These are phyloP conservation scores for Apostichopus parvimensis DNA, from an alignment of 35 echinoderm and acorn worm species.

Conservation along the genomic window DNA sequence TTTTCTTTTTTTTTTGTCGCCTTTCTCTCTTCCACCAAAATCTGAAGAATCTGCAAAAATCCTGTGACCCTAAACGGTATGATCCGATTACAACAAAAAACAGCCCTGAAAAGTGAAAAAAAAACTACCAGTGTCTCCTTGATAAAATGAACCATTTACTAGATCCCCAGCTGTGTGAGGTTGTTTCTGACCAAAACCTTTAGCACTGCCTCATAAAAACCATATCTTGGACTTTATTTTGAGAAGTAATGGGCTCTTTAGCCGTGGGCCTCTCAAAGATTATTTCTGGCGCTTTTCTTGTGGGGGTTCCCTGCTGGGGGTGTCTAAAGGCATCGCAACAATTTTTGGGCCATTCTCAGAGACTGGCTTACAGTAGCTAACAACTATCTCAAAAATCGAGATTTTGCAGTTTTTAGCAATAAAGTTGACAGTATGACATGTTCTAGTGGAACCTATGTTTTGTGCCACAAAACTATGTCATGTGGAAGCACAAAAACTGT, in stretches of 20 bases:
- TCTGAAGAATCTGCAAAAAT: not conserved
- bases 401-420: too few relatives aligned
- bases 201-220: not conserved
- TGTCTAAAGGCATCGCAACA: too few relatives aligned
- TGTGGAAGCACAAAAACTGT: too few relatives aligned
- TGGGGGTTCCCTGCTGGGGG: too few relatives aligned
- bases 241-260: slow-evolving; percentile 12
- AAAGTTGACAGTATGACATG: too few relatives aligned
- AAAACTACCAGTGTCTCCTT: not conserved
- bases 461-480: too few relatives aligned
- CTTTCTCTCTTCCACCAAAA: not conserved
- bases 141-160: slow-evolving; percentile 23
- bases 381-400: too few relatives aligned
- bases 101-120: slow-evolving; percentile 25
- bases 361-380: too few relatives aligned
- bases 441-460: too few relatives aligned
- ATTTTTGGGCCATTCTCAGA: too few relatives aligned
- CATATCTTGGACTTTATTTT: slow-evolving; percentile 21
- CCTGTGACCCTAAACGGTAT: slow-evolving; percentile 28
- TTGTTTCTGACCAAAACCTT: not conserved
- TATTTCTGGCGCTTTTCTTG: not conserved
- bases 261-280: slow-evolving; percentile 27
- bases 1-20: not conserved
- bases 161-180: slow-evolving; percentile 29
- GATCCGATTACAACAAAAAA: slow-evolving; percentile 16